Evolutionary conservation across 2,113 vertebrate species (phyloP).

Genomic region (Varanus salvator): DNA sequence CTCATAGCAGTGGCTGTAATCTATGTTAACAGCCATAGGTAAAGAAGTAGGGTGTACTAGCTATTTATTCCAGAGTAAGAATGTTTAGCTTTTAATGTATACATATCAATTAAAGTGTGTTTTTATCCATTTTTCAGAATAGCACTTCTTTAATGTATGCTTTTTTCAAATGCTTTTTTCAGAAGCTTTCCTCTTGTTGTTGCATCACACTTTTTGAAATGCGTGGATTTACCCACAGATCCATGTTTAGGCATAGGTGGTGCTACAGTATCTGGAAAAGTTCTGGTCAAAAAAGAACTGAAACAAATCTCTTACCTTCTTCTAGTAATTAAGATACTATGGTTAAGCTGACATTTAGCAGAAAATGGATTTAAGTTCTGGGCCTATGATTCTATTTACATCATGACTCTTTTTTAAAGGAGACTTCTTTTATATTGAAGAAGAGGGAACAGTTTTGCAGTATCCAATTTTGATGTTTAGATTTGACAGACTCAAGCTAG

Average conservation of each 20-base stretch:
- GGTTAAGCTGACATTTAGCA: not conserved
- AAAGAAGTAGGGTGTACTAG: not conserved
- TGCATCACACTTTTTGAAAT: too few species aligned
- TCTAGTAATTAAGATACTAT: not conserved
- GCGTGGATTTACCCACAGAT: too few species aligned
- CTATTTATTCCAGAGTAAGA: not conserved
- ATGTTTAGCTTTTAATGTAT: not conserved
- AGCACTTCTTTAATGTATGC: too few species aligned
- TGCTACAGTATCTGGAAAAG: too few species aligned
- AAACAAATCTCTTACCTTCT: too few species aligned
- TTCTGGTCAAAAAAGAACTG: too few species aligned
- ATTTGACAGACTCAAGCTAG: not conserved
- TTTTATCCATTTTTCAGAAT: too few species aligned
- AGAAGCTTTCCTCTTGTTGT: too few species aligned
- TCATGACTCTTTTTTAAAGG: not conserved
- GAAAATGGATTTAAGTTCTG: not conserved
- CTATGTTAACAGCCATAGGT: not conserved
- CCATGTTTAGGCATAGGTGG: too few species aligned
- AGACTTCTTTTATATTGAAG: not conserved
- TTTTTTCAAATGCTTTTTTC: too few species aligned
- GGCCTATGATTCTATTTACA: not conserved
- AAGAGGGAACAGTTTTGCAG: not conserved
- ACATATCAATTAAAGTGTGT: too few species aligned
- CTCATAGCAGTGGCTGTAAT: not conserved
- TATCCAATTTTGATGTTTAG: not conserved